Conservation (phyloP, 2,113 vertebrate genomes). For the Numida meleagris region DNA sequence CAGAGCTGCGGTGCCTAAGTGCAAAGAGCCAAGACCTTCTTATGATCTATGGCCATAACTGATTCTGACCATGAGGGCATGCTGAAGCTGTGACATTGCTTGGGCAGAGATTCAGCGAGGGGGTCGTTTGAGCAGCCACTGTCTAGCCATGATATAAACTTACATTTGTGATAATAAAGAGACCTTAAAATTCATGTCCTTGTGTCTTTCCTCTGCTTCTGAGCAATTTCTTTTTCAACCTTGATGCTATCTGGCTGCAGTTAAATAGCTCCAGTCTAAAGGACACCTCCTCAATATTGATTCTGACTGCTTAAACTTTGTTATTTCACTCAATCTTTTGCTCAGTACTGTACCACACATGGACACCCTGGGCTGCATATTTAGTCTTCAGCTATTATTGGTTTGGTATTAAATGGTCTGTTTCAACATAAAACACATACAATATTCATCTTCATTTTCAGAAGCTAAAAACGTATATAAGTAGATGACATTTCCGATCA, state of each 20-base stretch:
- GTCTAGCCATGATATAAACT: background rate
- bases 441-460: constrained; percentile 60
- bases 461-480: background rate
- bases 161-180: constrained; percentile 2
- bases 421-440: constrained; percentile 42
- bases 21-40: background rate
- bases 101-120: background rate
- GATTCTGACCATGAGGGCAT: background rate
- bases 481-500: constrained; percentile 49
- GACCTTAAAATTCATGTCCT: background rate
- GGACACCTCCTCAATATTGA: constrained; percentile 36
- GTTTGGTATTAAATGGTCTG: constrained; percentile 39
- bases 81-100: background rate
- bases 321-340: constrained; percentile 45
- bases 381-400: constrained; percentile 3
- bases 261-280: constrained; percentile 25
- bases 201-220: background rate
- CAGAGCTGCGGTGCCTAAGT: background rate
- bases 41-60: no score
- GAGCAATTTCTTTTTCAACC: constrained; percentile 13
- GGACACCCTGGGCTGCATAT: background rate
- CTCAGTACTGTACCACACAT: background rate
- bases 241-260: constrained; percentile 49
- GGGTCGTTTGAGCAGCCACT: background rate
- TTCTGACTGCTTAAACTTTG: constrained; percentile 26